Percentiles rank a stretch among this genome's conserved stretches.
phyloP scores from a whole-genome alignment of 2,113 vertebrate genomes.

The Strix uralensis region DNA sequence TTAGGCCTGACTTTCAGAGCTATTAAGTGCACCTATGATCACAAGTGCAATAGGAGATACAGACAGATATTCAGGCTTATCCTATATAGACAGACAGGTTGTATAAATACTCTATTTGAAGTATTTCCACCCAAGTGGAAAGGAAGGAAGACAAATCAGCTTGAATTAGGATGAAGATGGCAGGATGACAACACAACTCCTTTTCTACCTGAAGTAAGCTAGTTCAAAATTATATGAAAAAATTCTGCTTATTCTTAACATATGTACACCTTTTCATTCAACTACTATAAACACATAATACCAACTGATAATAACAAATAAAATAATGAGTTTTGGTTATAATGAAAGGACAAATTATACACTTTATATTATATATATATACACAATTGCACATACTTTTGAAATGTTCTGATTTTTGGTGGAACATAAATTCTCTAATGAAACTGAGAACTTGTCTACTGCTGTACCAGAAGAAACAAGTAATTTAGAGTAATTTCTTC shows the following conservation, averaged over 20 bases:
- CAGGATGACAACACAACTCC: neutral
- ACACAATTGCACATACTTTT: neutral
- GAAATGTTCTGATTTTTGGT: neutral
- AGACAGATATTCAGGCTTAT: slow-evolving; percentile 6
- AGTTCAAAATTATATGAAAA: neutral
- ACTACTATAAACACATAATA: neutral
- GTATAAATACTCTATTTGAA: slow-evolving; percentile 29
- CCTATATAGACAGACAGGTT: slow-evolving; percentile 1
- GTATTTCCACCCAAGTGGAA: slow-evolving; percentile 14
- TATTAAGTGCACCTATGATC: slow-evolving; percentile 47
- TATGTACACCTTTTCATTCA: neutral
- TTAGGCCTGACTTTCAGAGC: slow-evolving; percentile 46
- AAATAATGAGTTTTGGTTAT: neutral
- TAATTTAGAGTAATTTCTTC: neutral
- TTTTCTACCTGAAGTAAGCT: neutral
- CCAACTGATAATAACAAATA: neutral
- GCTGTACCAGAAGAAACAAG: neutral
- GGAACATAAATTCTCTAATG: neutral
- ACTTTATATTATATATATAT: neutral
- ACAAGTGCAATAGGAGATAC: slow-evolving; percentile 22
- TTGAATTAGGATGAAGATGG: neutral
- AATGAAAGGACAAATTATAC: neutral
- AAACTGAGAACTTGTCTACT: neutral
- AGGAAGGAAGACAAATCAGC: neutral
- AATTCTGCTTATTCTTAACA: neutral